Evolutionary conservation across 2,797 vertebrate genomes (phyloP), one percentile per base, ranked within the genome.

Genomic region (Melanogrammus aeglefinus): DNA sequence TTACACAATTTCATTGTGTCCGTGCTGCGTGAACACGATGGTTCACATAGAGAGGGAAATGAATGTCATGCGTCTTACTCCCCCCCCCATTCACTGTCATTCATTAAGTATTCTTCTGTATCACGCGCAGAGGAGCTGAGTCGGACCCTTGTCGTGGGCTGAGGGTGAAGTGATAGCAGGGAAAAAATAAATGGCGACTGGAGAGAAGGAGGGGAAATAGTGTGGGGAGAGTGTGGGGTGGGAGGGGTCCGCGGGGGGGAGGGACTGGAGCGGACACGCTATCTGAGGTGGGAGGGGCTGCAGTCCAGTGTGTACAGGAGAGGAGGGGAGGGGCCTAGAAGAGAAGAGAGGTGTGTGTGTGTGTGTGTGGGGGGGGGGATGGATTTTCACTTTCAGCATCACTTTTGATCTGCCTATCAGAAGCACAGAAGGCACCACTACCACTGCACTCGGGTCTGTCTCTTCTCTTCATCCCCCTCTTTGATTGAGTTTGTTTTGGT

Each of bases 371-470:
- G 12, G 76, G 76, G 72, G 36, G 18, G 38, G 36, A 16, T 44
- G 41, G 75, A 77, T 14, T n/a, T n/a, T n/a, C n/a, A n/a, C n/a
- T 73, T 35, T 77, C 74, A 72, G 75, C 82, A 77, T 87, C 81
- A 71, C 77, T 77, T 27, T 75, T 83, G 74, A 81, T 81, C 86
- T 83, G 74, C 72, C 79, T 73, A 79, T 82, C 71, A 73, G 71
- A 85, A 80, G 77, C 80, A 77, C 70, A 84, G 76, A 73, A 79
- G 75, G 38, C 77, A 76, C 73, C 38, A 57, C 76, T 35, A 24
- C 38, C 6, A 70, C 66, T 27, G 63, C n/a, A 8, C 12, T 14
- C 24, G 2, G n/a, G n/a, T 24, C n/a, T 13, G 9, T 29, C 66
- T 70, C 7, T 70, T 71, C 69, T 4, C n/a, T 29, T 8, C 5